phyloP scores from a whole-genome alignment of 2,113 vertebrate genomes.

The Eulemur rufifrons region DNA sequence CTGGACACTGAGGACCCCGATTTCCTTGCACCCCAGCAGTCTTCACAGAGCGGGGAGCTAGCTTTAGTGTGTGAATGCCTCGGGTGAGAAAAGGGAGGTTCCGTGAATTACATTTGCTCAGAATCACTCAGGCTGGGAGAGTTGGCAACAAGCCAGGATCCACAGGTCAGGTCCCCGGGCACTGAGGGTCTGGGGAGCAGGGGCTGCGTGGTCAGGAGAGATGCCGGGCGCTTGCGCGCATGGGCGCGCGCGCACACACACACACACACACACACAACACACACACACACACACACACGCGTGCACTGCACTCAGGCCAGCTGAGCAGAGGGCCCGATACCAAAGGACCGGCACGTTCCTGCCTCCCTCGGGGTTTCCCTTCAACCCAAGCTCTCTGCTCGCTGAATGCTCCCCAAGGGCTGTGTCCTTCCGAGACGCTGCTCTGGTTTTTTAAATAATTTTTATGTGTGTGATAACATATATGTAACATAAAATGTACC shows the following conservation, averaged over 20 bases:
- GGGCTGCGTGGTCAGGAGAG: not conserved
- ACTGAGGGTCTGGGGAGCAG: not conserved
- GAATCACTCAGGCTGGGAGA: not conserved
- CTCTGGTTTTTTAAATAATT: no score
- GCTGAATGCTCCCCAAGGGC: not conserved
- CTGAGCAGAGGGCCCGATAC: not conserved
- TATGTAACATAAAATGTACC: no score
- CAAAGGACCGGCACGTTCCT: no score
- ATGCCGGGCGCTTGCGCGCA: rapidly evolving
- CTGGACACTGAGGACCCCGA: rapidly evolving
- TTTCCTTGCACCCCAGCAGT: not conserved
- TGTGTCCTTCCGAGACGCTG: not conserved
- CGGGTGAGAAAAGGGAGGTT: not conserved
- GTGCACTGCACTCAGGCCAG: not conserved
- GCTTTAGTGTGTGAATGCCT: not conserved
- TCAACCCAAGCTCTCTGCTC: not conserved
- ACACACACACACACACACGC: not conserved
- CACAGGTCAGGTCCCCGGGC: rapidly evolving
- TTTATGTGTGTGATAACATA: no score
- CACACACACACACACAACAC: no score
- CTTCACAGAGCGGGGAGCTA: not conserved
- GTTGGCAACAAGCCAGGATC: not conserved
- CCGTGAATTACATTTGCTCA: rapidly evolving
- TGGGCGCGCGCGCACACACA: no score
- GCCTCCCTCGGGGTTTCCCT: not conserved